A percentile compares a stretch with the other conserved stretches of the same genome.
Conservation (phyloP, 2,888 invertebrate genomes). For the Coronaproctus castanopsis region DNA sequence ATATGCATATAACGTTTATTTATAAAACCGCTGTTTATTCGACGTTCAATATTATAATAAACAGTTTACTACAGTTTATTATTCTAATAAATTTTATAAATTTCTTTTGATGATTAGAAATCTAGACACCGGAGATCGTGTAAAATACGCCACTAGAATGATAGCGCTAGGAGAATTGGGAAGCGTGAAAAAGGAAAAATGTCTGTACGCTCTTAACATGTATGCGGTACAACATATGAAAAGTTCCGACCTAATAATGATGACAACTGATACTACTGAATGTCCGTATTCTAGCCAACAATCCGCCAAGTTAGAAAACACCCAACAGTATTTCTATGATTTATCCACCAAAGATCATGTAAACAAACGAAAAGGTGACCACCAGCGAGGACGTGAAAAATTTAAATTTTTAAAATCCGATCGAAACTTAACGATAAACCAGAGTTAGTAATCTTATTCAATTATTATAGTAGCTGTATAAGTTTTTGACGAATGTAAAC, state of each 20-base stretch:
- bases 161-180: constrained; percentile 67
- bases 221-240: constrained; percentile 62
- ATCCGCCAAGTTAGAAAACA: background rate
- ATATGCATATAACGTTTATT: no score
- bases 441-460: no score
- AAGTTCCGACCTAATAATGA: constrained; percentile 52
- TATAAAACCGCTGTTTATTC: no score
- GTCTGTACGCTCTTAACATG: constrained; percentile 82
- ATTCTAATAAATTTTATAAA: no score
- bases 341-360: no score
- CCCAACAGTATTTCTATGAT: no score
- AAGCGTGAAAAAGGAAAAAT: constrained; percentile 64
- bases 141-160: constrained; percentile 64
- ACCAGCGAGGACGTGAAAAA: background rate
- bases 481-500: no score
- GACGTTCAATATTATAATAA: no score
- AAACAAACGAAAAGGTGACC: no score
- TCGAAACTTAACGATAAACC: background rate
- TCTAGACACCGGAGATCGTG: constrained; percentile 37
- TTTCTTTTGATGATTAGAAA: no score
- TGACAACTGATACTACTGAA: constrained; percentile 64
- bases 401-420: background rate
- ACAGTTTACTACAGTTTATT: no score
- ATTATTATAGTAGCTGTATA: no score
- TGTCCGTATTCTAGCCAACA: constrained; percentile 69